Conservation (phyloP, 2,113 vertebrate genomes). For the Lichenostomus cassidix region DNA sequence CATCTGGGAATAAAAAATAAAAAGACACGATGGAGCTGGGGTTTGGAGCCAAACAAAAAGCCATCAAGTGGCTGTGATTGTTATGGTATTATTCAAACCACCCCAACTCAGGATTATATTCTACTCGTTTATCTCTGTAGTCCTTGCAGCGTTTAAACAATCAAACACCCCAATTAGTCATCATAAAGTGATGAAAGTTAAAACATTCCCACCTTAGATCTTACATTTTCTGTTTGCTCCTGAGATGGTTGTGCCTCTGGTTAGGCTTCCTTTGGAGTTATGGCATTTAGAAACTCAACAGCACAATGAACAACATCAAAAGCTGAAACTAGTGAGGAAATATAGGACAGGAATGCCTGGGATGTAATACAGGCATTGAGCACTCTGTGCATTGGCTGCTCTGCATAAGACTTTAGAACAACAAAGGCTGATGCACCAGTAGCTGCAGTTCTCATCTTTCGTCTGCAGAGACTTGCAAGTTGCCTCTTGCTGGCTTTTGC, state of each 20-base stretch:
- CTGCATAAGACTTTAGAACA: neutral
- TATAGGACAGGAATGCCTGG: neutral
- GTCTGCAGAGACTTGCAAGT: neutral
- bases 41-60: neutral
- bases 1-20: neutral
- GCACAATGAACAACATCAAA: neutral
- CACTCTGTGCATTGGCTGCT: neutral
- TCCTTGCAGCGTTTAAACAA: neutral
- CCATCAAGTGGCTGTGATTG: neutral
- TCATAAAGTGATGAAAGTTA: neutral
- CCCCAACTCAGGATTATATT: neutral
- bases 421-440: neutral
- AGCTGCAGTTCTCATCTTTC: neutral
- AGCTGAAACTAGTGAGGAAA: neutral
- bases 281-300: neutral
- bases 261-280: neutral
- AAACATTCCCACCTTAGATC: neutral
- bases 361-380: neutral
- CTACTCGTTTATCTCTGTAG: neutral
- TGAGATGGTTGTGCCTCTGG: neutral
- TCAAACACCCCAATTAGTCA: neutral
- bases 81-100: neutral
- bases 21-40: neutral
- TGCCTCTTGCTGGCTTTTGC: neutral
- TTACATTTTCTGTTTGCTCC: neutral